A percentile compares a stretch with the other conserved stretches of the same genome.
Evolutionary conservation across 1,140 invertebrate species (phyloP).

Genomic region (Hyphantria cunea): DNA sequence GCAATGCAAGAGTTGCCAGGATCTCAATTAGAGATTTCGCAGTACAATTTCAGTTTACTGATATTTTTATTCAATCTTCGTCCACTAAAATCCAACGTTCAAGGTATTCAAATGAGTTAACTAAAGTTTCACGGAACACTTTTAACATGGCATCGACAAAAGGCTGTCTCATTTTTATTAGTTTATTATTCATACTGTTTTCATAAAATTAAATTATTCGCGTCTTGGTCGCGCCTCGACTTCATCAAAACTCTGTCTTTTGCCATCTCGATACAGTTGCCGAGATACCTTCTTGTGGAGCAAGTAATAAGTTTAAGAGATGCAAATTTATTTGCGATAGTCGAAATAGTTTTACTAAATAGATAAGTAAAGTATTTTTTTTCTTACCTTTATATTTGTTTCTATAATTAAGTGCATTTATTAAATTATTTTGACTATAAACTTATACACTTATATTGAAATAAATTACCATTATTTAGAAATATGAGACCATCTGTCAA

Average conservation of each 20-base stretch:
- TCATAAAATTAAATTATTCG: slow-evolving; percentile 39
- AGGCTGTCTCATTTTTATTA: slow-evolving; percentile 34
- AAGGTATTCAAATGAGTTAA: slow-evolving; percentile 5
- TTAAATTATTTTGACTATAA: too few species aligned
- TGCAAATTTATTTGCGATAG: too few species aligned
- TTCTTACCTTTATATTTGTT: too few species aligned
- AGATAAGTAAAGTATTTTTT: too few species aligned
- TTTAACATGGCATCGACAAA: slow-evolving; percentile 8
- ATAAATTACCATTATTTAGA: too few species aligned
- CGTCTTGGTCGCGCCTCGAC: slow-evolving; percentile 26
- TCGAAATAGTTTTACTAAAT: too few species aligned
- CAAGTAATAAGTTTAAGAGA: not conserved
- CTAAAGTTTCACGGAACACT: slow-evolving; percentile 11
- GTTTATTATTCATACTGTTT: slow-evolving; percentile 40
- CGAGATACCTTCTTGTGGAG: slow-evolving; percentile 26
- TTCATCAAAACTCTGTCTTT: slow-evolving; percentile 47
- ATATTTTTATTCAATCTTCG: not conserved
- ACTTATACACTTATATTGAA: too few species aligned
- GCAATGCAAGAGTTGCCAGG: too few species aligned
- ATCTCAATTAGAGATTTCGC: too few species aligned
- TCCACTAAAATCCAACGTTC: slow-evolving; percentile 3
- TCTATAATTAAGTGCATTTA: too few species aligned
- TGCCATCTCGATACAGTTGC: slow-evolving; percentile 36
- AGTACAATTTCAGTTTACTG: not conserved
- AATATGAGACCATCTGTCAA: not conserved